phyloP scores from a whole-genome alignment of 2,888 invertebrate species.

The Argyresthia goedartella region DNA sequence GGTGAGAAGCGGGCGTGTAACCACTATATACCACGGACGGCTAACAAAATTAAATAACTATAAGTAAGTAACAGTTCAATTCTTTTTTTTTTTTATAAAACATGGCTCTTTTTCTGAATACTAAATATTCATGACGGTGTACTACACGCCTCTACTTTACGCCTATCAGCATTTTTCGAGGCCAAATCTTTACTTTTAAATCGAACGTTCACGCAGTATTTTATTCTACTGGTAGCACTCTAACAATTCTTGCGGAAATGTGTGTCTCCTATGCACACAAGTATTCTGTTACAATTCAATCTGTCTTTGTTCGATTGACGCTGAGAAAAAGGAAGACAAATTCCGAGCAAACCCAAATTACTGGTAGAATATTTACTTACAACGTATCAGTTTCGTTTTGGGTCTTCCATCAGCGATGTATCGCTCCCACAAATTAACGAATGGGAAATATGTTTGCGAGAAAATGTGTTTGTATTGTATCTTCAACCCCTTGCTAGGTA shows the following conservation, averaged over 20 bases:
- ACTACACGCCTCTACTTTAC: no score
- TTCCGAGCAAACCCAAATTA: conserved; percentile 39
- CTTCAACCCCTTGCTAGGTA: background rate
- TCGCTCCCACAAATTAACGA: conserved; percentile 42
- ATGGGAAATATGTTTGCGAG: conserved; percentile 30
- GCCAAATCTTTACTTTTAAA: no score
- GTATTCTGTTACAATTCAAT: conserved; percentile 51
- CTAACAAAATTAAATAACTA: no score
- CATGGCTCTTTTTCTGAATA: no score
- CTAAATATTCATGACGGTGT: no score
- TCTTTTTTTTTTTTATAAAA: no score
- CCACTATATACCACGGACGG: no score
- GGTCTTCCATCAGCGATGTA: conserved; percentile 21
- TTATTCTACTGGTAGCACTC: no score
- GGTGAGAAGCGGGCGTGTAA: no score
- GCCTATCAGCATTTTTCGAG: no score
- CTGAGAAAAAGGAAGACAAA: conserved; percentile 15
- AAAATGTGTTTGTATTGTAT: conserved; percentile 14
- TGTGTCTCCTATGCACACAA: conserved; percentile 26
- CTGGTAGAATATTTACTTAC: conserved; percentile 38
- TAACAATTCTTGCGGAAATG: conserved; percentile 15
- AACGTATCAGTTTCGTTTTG: conserved; percentile 24
- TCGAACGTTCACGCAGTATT: no score
- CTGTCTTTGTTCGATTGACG: conserved; percentile 37
- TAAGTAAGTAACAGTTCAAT: no score